Evolutionary conservation across 2,113 vertebrate species (phyloP).

Genomic region (Oreocharis arfaki): DNA sequence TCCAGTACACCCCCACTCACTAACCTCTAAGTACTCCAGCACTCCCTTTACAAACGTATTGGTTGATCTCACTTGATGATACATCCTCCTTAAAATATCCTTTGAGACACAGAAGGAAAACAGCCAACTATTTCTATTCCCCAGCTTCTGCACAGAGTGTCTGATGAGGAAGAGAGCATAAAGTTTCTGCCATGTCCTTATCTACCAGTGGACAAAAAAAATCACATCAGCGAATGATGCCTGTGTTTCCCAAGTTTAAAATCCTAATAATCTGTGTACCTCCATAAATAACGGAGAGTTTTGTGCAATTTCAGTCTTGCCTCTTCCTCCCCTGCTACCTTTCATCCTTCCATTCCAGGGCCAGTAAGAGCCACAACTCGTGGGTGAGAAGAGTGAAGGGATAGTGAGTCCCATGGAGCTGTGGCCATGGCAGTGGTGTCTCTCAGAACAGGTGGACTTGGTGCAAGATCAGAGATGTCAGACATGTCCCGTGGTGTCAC

Average conservation of each 20-base stretch:
- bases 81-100: background rate
- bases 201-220: background rate
- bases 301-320: background rate
- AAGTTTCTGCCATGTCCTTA: background rate
- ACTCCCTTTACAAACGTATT: background rate
- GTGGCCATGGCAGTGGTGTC: background rate
- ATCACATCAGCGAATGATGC: background rate
- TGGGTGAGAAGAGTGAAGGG: background rate
- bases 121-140: background rate
- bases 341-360: background rate
- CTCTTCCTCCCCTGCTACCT: background rate
- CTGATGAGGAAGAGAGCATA: background rate
- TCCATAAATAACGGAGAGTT: background rate
- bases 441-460: background rate
- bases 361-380: background rate
- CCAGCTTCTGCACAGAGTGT: background rate
- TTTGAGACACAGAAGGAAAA: background rate
- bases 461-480: background rate
- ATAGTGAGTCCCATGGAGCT: background rate
- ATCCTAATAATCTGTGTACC: background rate
- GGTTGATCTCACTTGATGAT: background rate
- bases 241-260: background rate
- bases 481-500: background rate
- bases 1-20: background rate
- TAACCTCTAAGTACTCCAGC: background rate